Evolutionary conservation across 1,140 invertebrate species (phyloP).

Genomic region (Calephelis nemesis): DNA sequence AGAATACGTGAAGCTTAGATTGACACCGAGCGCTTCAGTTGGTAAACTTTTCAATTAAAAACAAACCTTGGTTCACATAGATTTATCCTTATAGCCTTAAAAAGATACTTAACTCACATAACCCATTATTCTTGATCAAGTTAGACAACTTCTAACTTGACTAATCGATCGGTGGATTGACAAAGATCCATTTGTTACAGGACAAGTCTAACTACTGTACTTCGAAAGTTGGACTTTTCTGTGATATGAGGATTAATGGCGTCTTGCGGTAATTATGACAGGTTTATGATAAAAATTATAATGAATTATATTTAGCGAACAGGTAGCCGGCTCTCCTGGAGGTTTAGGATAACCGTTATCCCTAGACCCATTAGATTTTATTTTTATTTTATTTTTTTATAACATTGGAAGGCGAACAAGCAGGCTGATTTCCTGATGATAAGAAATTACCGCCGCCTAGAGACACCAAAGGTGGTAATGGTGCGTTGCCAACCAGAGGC

Average conservation of each 20-base stretch:
- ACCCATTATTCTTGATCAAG: conserved; percentile 10
- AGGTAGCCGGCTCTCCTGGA: too few relatives aligned
- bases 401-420: too few relatives aligned
- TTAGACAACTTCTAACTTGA: conserved; percentile 11
- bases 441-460: too few relatives aligned
- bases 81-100: conserved; percentile 3
- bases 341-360: too few relatives aligned
- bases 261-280: too few relatives aligned
- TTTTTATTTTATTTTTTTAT: too few relatives aligned
- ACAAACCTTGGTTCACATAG: background rate
- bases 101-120: conserved; percentile 4
- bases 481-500: too few relatives aligned
- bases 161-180: conserved; percentile 6
- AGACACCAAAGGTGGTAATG: too few relatives aligned
- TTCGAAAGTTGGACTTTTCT: conserved; percentile 7
- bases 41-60: conserved; percentile 13
- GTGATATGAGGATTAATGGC: conserved; percentile 6
- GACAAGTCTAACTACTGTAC: background rate
- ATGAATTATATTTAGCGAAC: too few relatives aligned
- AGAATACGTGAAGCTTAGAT: background rate
- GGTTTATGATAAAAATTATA: too few relatives aligned
- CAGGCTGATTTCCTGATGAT: too few relatives aligned
- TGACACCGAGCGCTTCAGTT: background rate
- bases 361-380: too few relatives aligned
- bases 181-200: conserved; percentile 8